Evolutionary conservation across 2,888 invertebrate genomes (phyloP).

Genomic region (Aproaerema taeniolella): DNA sequence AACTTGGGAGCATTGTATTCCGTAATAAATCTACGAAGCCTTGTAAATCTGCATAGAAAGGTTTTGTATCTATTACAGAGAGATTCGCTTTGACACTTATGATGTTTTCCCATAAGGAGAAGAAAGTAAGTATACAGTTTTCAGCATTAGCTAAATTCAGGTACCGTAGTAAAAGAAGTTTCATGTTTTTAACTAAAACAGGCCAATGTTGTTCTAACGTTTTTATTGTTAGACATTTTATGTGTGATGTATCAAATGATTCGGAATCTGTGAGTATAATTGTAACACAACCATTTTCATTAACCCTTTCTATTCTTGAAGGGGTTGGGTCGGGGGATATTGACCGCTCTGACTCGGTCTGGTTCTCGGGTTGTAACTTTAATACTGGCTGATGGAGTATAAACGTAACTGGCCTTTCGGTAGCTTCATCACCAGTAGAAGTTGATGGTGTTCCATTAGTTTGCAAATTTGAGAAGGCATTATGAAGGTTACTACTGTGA

Average conservation of each 20-base stretch:
- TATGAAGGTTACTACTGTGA: slow-evolving; percentile 53
- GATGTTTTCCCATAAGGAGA: slow-evolving; percentile 92
- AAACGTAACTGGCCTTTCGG: slow-evolving; percentile 40
- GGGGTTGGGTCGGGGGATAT: slow-evolving; percentile 50
- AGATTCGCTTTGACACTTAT: slow-evolving; percentile 94
- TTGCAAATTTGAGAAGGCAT: slow-evolving; percentile 68
- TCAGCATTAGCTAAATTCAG: slow-evolving; percentile 79
- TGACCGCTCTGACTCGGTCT: slow-evolving; percentile 41
- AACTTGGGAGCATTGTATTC: slow-evolving; percentile 84
- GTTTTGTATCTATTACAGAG: slow-evolving; percentile 91
- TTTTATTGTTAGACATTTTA: slow-evolving; percentile 91
- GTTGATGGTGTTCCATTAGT: slow-evolving; percentile 56
- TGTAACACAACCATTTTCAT: slow-evolving; percentile 75
- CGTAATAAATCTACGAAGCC: slow-evolving; percentile 85
- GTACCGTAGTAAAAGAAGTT: slow-evolving; percentile 75
- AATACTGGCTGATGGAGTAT: slow-evolving; percentile 63
- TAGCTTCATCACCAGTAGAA: slow-evolving; percentile 39
- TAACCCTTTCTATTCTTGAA: slow-evolving; percentile 59
- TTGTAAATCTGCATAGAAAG: slow-evolving; percentile 90
- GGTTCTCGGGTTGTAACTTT: slow-evolving; percentile 45
- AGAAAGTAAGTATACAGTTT: slow-evolving; percentile 87
- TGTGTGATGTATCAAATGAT: slow-evolving; percentile 89
- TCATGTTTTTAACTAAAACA: slow-evolving; percentile 84
- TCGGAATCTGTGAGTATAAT: slow-evolving; percentile 86
- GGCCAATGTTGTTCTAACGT: slow-evolving; percentile 92